Evolutionary conservation across 2,113 vertebrate genomes (phyloP).

Genomic region (Mustela lutreola): DNA sequence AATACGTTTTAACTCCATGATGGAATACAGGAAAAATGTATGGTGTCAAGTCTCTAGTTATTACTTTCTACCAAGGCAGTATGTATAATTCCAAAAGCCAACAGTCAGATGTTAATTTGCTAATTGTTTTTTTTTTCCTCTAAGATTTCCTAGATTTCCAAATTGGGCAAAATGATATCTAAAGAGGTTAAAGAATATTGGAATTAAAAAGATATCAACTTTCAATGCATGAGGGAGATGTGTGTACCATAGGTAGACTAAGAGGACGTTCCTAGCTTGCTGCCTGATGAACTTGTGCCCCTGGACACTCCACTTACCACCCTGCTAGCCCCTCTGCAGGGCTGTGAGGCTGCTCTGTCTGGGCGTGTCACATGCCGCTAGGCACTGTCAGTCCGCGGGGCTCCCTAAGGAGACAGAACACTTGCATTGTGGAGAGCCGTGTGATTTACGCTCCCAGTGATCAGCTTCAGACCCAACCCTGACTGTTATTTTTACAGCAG

Average conservation of each 20-base stretch:
- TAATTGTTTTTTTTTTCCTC: background rate
- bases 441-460: background rate
- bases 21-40: background rate
- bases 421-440: background rate
- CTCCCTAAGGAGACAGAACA: background rate
- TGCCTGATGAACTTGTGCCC: background rate
- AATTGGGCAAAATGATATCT: conserved; percentile 48
- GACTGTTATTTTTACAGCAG: background rate
- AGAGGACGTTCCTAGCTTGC: conserved; percentile 33
- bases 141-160: background rate
- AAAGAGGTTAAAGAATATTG: background rate
- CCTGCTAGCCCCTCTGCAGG: background rate
- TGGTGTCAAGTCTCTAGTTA: background rate
- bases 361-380: background rate
- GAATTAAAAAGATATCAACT: conserved; percentile 60
- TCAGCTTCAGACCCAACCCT: background rate
- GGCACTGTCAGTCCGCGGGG: background rate
- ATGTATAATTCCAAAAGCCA: background rate
- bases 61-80: background rate
- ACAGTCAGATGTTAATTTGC: background rate
- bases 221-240: background rate
- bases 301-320: background rate
- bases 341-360: background rate
- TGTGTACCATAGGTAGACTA: background rate
- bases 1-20: background rate